phyloP scores from a whole-genome alignment of 1,140 invertebrate species.

The Zaprionus camerounensis region DNA sequence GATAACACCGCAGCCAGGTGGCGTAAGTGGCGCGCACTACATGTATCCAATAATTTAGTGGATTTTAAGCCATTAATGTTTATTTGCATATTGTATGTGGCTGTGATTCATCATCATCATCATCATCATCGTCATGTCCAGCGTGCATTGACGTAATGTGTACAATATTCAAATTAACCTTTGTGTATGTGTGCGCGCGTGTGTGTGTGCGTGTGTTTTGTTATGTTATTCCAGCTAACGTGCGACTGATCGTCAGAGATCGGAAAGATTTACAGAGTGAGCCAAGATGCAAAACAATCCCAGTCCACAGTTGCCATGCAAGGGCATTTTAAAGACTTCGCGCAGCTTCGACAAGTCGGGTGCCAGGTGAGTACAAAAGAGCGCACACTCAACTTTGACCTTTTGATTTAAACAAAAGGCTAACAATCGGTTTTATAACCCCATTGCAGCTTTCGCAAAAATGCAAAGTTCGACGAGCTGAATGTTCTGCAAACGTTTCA shows the following conservation, averaged over 20 bases:
- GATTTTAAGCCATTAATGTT: constrained; percentile 45
- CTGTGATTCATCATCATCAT: constrained; percentile 61
- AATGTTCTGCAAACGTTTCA: constrained; percentile 99
- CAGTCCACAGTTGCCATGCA: constrained; percentile 90
- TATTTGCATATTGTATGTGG: constrained; percentile 15
- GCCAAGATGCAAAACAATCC: constrained; percentile 79
- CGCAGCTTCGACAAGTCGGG: constrained; percentile 92
- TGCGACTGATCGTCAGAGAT: constrained; percentile 20
- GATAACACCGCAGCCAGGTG: constrained; percentile 49
- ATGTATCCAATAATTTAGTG: constrained; percentile 39
- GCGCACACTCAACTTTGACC: constrained; percentile 39
- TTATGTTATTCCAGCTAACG: constrained; percentile 42
- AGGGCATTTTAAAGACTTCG: constrained; percentile 96
- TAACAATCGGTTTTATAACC: constrained; percentile 50
- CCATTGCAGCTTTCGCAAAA: constrained; percentile 87
- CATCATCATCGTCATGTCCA: constrained; percentile 7
- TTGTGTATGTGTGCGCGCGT: constrained; percentile 14
- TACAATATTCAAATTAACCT: constrained; percentile 43
- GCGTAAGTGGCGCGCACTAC: constrained; percentile 55
- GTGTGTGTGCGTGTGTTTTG: constrained; percentile 20
- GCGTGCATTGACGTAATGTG: constrained; percentile 63
- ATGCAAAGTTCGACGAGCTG: constrained; percentile 99
- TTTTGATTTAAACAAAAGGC: constrained; percentile 29
- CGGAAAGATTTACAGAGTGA: background rate
- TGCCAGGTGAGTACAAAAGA: constrained; percentile 61